phyloP scores from a whole-genome alignment of 2,888 invertebrate genomes.

The Gonocerus acuteangulatus region DNA sequence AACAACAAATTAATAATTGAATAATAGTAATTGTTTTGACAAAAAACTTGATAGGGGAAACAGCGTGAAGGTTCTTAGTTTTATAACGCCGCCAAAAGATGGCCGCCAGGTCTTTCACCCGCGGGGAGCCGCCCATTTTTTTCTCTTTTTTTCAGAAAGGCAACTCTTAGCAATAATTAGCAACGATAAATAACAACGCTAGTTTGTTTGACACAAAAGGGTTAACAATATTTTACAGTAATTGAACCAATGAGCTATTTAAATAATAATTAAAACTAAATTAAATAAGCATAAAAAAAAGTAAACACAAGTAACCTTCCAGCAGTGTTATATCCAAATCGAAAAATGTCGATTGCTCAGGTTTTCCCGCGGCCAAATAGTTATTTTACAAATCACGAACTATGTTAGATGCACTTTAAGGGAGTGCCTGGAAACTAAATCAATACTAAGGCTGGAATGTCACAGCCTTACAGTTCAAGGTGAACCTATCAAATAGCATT shows the following conservation, averaged over 20 bases:
- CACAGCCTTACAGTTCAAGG: background rate
- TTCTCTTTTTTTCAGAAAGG: background rate
- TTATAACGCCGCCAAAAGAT: constrained; percentile 22
- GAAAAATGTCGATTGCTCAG: no score
- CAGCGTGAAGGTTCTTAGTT: background rate
- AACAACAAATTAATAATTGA: background rate
- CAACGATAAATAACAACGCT: no score
- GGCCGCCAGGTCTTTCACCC: constrained; percentile 13
- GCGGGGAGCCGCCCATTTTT: constrained; percentile 8
- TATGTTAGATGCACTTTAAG: no score
- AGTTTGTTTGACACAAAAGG: no score
- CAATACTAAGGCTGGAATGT: background rate
- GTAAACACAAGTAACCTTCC: constrained; percentile 6
- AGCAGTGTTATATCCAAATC: background rate
- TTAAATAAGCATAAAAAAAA: no score
- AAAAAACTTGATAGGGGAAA: background rate
- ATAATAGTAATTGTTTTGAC: background rate
- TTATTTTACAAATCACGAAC: no score
- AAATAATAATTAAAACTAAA: no score
- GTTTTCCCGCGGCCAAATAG: no score
- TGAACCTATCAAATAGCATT: no score
- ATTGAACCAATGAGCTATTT: no score
- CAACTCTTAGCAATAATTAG: background rate
- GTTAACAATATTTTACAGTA: no score
- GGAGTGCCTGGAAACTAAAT: background rate